Evolutionary conservation across 2,113 vertebrate genomes (phyloP).

Genomic region (Mormyrus iriodes): DNA sequence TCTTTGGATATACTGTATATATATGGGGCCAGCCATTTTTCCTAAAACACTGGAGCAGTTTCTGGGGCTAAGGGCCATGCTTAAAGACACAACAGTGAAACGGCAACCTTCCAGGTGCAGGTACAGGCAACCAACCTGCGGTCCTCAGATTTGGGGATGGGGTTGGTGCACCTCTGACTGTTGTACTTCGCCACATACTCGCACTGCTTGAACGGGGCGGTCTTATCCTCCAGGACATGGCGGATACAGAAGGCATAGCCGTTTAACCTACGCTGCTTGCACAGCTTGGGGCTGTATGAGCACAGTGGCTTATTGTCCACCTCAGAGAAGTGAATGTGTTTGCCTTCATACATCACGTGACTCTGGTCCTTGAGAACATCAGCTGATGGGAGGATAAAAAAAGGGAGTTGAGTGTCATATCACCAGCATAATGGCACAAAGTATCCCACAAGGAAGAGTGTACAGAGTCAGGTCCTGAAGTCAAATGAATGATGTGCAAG

Average conservation of each 20-base stretch:
- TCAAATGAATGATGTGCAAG: not conserved
- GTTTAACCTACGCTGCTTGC: constrained; percentile 98
- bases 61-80: not conserved
- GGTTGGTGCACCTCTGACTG: constrained; percentile 98
- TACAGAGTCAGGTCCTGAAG: not conserved
- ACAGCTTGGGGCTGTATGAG: constrained; percentile 99
- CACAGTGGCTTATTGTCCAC: constrained; percentile 99
- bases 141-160: constrained; percentile 97
- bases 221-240: constrained; percentile 98
- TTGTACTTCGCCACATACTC: constrained; percentile 99
- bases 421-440: constrained; percentile 17
- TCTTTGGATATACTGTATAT: not conserved
- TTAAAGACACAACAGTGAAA: not conserved
- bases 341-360: constrained; percentile 99
- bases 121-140: constrained; percentile 73
- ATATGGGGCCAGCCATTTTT: not conserved
- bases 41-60: not conserved
- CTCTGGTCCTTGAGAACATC: constrained; percentile 99
- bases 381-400: constrained; percentile 75
- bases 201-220: constrained; percentile 99
- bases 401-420: constrained; percentile 33
- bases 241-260: constrained; percentile 99
- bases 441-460: not conserved
- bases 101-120: not conserved
- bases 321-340: constrained; percentile 99